Evolutionary conservation across 2,113 vertebrate genomes (phyloP).

Genomic region (Eptatretus burgeri): DNA sequence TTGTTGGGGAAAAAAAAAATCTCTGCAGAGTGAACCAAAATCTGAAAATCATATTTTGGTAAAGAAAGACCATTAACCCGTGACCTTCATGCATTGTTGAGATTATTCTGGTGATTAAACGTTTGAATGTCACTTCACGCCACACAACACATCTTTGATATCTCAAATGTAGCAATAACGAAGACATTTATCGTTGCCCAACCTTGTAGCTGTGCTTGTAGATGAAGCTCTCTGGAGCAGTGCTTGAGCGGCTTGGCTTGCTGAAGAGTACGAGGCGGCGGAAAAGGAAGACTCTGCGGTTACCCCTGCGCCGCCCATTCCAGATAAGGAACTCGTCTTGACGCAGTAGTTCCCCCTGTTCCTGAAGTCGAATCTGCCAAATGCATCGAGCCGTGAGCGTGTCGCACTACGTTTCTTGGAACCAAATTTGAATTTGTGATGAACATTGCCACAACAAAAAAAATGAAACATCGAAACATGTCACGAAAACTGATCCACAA

Average conservation of each 20-base stretch:
- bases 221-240: constrained; percentile 29
- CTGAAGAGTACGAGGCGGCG: constrained; percentile 50
- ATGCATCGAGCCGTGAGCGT: background rate
- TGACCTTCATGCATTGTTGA: too few relatives aligned
- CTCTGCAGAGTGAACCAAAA: too few relatives aligned
- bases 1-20: too few relatives aligned
- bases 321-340: constrained; percentile 41
- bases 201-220: constrained; percentile 57
- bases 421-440: background rate
- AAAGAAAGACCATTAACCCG: too few relatives aligned
- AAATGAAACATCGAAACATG: background rate
- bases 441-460: background rate
- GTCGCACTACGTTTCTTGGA: background rate
- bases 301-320: constrained; percentile 29
- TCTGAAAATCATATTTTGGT: too few relatives aligned
- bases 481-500: background rate
- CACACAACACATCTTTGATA: too few relatives aligned
- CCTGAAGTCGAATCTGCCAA: constrained; percentile 42
- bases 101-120: too few relatives aligned
- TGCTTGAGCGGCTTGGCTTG: constrained; percentile 34
- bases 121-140: too few relatives aligned
- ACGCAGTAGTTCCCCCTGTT: constrained; percentile 41
- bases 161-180: too few relatives aligned
- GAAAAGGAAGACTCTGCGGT: constrained; percentile 40
- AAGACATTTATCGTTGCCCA: too few relatives aligned